Base-by-base conservation (phyloP, 2,113 vertebrate species). In the Pleuronectes platessa region DNA sequence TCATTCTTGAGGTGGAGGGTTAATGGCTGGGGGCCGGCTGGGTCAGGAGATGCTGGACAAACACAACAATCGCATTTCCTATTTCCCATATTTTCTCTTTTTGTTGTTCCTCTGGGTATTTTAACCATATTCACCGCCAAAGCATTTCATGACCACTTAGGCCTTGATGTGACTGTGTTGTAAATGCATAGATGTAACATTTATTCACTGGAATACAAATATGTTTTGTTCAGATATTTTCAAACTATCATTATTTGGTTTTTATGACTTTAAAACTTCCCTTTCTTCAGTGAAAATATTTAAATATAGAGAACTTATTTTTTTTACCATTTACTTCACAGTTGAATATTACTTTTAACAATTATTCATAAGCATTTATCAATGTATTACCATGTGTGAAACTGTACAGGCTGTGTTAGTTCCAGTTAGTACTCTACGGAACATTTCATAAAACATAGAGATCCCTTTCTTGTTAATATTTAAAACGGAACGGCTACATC, bases 41-140 rank as follows among this genome's bases (percentile, higher is more conserved):
- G 51, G 61, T 71, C 58, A 26, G 40, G 74, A 71, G 71, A 84
- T 86, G 40, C 85, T 82, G 86, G 77, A 83, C 79, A 85, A 59
- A 82, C 74, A 86, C 47, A 76, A 84, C 80, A 84, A 71, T 88
- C 73, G 82, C 76, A 79, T 86, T 86, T 78, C 56, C 78, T 79
- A 77, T 84, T 87, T 82, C 71, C 86, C 81, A 83, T 86, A 76
- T 87, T 89, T 88, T 51, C 47, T 51, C 1, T 51, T 71, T 86
- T 23, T 12, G 51, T 54, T 54, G 51, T 54, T n/a, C 17, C 17
- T 49, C 17, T 49, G 45, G 15, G 15, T 47, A 47, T 47, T 15
- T 47, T 47, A 55, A 58, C 37, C 37, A 12, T 40, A 4, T 23
- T 58, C 23, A 24, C 47, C 40, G 9, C 35, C 10, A 45, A 26